These are phyloP conservation scores for Idaea straminata DNA, from an alignment of 2,888 invertebrate genomes.

Conservation along the genomic window DNA sequence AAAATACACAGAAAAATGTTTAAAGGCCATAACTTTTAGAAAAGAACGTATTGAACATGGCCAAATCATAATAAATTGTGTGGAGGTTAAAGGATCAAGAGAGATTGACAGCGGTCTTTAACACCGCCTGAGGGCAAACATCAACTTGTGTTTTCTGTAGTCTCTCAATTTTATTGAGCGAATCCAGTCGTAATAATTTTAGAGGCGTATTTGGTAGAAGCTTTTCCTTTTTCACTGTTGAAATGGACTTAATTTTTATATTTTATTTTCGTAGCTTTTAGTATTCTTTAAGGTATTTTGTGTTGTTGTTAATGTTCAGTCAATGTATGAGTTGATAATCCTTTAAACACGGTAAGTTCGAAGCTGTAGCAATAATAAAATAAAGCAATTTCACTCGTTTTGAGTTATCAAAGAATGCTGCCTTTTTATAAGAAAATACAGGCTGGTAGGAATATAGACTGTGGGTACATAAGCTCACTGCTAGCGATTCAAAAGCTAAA, in stretches of 20 bases:
- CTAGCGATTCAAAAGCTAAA: not conserved
- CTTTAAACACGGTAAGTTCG: no score
- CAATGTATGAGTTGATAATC: not conserved
- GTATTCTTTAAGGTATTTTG: not conserved
- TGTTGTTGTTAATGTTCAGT: not conserved
- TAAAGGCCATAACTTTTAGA: slow-evolving; percentile 39
- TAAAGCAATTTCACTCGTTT: no score
- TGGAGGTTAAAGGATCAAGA: slow-evolving; percentile 59
- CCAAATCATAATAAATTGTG: slow-evolving; percentile 66
- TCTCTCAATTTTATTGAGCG: slow-evolving; percentile 56
- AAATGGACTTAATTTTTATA: slow-evolving; percentile 1
- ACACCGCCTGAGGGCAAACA: slow-evolving; percentile 50
- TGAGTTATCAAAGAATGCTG: no score
- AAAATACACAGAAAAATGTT: slow-evolving; percentile 43
- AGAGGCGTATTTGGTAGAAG: slow-evolving; percentile 42
- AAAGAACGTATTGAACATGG: slow-evolving; percentile 26
- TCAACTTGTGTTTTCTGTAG: slow-evolving; percentile 55
- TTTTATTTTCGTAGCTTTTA: not conserved
- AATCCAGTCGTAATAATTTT: slow-evolving; percentile 51
- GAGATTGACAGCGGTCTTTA: slow-evolving; percentile 67
- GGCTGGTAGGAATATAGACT: no score
- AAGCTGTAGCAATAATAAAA: no score
- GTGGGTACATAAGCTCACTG: no score
- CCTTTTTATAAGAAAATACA: no score
- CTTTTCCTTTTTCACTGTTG: slow-evolving; percentile 39